These are phyloP conservation scores for Onychorhynchus coronatus DNA, from an alignment of 2,113 vertebrate genomes.

Conservation along the genomic window DNA sequence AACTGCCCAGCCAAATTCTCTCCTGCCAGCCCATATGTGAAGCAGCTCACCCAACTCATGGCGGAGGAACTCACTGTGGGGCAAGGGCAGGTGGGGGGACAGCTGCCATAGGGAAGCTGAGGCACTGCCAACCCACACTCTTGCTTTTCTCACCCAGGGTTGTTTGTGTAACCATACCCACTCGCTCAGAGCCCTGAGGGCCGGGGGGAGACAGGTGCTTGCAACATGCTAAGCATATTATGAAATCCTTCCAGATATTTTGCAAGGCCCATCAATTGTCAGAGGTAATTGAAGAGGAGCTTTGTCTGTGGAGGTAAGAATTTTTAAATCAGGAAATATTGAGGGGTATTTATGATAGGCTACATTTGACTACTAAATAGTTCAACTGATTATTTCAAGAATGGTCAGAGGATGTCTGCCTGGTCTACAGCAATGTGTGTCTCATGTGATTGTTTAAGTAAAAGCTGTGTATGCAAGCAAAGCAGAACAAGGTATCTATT, in stretches of 20 bases:
- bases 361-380: neutral
- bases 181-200: neutral
- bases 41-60: neutral
- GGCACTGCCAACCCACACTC: neutral
- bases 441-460: neutral
- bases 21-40: neutral
- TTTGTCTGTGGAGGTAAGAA: neutral
- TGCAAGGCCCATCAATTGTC: neutral
- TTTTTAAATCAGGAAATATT: neutral
- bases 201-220: neutral
- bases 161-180: conserved; percentile 33
- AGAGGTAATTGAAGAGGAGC: neutral
- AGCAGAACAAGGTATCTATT: neutral
- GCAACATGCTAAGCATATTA: neutral
- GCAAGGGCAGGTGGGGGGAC: neutral
- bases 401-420: neutral
- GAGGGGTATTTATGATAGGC: neutral
- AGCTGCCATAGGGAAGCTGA: neutral
- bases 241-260: conserved; percentile 42
- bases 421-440: neutral
- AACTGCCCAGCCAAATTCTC: neutral
- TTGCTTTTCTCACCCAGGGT: neutral
- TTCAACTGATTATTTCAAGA: neutral
- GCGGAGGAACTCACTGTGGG: neutral
- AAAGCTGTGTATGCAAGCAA: neutral